Evolutionary conservation across 1,140 invertebrate species (phyloP), one percentile per base, ranked within the genome.

Genomic region (Maniola jurtina): DNA sequence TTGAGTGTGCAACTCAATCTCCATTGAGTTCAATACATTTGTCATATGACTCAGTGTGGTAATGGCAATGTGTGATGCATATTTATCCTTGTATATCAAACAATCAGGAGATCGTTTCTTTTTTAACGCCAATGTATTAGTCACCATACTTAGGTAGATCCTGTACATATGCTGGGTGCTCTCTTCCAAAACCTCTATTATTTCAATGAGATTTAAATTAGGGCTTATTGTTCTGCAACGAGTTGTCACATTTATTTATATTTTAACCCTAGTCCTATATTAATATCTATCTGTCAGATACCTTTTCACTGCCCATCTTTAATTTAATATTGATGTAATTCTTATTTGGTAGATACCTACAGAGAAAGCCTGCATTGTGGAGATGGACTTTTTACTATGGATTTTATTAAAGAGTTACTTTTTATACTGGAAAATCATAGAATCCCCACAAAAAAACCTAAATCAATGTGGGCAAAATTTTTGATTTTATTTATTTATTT

Each of bases 21-120:
- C 86, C 80, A 89, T 90, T 40, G 81, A 80, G 71, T 88, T 84
- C 16, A 89, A 72, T 61, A 84, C 80, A 33, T 75, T 83, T 64
- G 77, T 83, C 40, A 90, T 85, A 75, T 86, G 80, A 69, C 79
- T 80, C 11, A 89, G 58, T 50, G 83, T 87, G 63, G 70, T 55
- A n/a, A 89, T 60, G 36, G 86, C 79, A 60, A 89, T 72, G 71
- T 87, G 80, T 35, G 89, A 86, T 11, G 87, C 82, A 83, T 84
- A 87, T 72, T 83, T 84, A n/a, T 89, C 83, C 72, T 81, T 79
- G 50, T 79, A 68, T 35, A 89, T 64, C 57, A 86, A 69, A 70
- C 77, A 79, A 57, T 90, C 86, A 11, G 77, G 57, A 36, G 79
- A 63, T 33, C 80, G 84, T 25, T 82, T 78, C 60, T 88, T 89